Percentiles rank a stretch among this genome's conserved stretches.
These are phyloP conservation scores for Spialia ferax DNA, from an alignment of 2,888 invertebrate genomes.

Conservation along the genomic window DNA sequence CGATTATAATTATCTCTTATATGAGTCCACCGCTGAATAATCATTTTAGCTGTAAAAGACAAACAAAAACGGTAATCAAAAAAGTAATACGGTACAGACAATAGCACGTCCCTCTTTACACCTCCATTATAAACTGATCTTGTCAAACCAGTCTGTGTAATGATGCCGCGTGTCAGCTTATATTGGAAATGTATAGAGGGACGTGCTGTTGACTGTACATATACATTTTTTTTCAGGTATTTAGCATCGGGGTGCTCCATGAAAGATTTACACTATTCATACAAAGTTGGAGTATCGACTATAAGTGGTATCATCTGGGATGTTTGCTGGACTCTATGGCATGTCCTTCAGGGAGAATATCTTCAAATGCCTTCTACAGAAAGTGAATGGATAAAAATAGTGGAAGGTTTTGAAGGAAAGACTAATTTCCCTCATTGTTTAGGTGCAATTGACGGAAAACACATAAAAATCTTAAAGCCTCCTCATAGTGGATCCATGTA, in stretches of 20 bases:
- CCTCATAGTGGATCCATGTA: conserved; percentile 45
- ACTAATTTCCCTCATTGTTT: too few relatives aligned
- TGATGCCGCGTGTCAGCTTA: too few relatives aligned
- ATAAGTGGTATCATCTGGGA: conserved; percentile 49
- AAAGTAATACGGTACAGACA: too few relatives aligned
- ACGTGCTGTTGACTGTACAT: too few relatives aligned
- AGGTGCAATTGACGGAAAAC: too few relatives aligned
- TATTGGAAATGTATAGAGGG: too few relatives aligned
- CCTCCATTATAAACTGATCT: too few relatives aligned
- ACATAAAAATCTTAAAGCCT: conserved; percentile 45
- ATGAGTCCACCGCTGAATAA: conserved; percentile 49
- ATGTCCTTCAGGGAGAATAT: conserved; percentile 46
- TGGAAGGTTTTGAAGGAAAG: conserved; percentile 46
- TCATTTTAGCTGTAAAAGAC: conserved; percentile 36
- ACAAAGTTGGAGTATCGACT: conserved; percentile 50
- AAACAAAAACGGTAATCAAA: conserved; percentile 15
- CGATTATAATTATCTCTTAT: conserved; percentile 52
- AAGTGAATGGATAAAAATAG: conserved; percentile 47
- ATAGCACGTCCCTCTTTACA: too few relatives aligned
- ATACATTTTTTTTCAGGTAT: conserved; percentile 45
- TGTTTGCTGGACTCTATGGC: conserved; percentile 47
- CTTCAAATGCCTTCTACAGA: conserved; percentile 43
- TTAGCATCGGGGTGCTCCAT: conserved; percentile 48
- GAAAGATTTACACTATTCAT: conserved; percentile 50
- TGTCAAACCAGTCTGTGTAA: too few relatives aligned